Evolutionary conservation across 2,113 vertebrate genomes (phyloP).

Genomic region (Sylvia atricapilla): DNA sequence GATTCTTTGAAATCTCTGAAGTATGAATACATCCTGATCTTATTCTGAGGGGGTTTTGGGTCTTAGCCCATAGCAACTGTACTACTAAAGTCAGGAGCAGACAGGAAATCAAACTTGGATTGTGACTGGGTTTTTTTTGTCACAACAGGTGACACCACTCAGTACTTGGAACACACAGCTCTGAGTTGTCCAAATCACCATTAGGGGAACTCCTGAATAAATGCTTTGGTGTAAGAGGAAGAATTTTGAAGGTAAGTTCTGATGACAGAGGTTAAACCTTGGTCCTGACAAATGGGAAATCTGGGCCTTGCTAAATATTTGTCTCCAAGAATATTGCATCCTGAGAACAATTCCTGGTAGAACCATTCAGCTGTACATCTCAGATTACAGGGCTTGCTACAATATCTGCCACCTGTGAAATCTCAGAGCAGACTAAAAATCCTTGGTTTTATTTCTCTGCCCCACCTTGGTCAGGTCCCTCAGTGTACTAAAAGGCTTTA

Average conservation of each 20-base stretch:
- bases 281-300: background rate
- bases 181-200: background rate
- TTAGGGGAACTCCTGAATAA: background rate
- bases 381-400: background rate
- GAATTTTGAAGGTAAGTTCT: background rate
- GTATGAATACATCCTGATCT: background rate
- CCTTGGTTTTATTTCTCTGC: background rate
- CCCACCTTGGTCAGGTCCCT: background rate
- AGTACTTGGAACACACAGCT: background rate
- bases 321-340: background rate
- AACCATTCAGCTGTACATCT: background rate
- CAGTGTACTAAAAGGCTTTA: background rate
- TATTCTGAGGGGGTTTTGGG: background rate
- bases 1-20: background rate
- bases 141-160: background rate
- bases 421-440: background rate
- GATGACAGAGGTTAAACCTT: background rate
- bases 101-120: background rate
- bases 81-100: background rate
- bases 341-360: background rate
- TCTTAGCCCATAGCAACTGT: background rate
- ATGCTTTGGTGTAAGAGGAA: background rate
- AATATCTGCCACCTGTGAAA: background rate
- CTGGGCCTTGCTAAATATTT: background rate
- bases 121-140: background rate